These are phyloP conservation scores for Circaetus cinerascens DNA, from an alignment of 2,113 vertebrate genomes.

Conservation along the genomic window DNA sequence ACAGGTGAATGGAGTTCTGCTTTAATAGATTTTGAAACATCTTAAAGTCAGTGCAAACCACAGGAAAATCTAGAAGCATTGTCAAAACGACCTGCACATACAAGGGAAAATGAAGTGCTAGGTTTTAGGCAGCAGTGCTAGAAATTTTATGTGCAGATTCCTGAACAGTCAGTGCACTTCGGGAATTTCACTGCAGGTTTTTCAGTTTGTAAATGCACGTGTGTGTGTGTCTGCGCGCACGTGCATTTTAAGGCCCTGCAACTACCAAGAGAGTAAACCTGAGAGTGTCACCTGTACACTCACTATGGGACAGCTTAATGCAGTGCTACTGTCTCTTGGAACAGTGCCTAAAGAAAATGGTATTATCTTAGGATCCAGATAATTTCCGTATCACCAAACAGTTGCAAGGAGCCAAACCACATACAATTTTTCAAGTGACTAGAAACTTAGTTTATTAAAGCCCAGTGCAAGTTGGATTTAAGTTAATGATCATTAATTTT, in stretches of 20 bases:
- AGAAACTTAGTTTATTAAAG: not conserved
- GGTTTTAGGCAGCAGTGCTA: conserved; percentile 20
- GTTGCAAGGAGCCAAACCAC: conserved; percentile 8
- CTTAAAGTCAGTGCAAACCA: conserved; percentile 50
- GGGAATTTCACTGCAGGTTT: not conserved
- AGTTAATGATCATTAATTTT: not conserved
- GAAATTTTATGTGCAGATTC: not conserved
- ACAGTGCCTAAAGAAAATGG: not conserved
- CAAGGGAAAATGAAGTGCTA: not conserved
- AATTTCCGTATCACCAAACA: not conserved
- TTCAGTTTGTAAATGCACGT: not conserved
- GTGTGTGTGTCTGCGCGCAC: not conserved
- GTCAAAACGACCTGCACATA: conserved; percentile 11
- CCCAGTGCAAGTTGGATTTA: conserved; percentile 7
- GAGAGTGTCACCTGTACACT: not conserved
- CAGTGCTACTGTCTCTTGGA: not conserved
- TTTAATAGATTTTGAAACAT: conserved; percentile 38
- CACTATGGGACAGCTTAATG: not conserved
- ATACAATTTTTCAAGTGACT: not conserved
- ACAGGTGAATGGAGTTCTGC: not conserved
- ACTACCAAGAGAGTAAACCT: not conserved
- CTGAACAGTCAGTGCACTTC: conserved; percentile 6
- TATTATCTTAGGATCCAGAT: not conserved
- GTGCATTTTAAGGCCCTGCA: not conserved
- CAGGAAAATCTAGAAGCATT: not conserved